Conservation (phyloP, 2,888 invertebrate genomes). For the Dysmachus trigonus region DNA sequence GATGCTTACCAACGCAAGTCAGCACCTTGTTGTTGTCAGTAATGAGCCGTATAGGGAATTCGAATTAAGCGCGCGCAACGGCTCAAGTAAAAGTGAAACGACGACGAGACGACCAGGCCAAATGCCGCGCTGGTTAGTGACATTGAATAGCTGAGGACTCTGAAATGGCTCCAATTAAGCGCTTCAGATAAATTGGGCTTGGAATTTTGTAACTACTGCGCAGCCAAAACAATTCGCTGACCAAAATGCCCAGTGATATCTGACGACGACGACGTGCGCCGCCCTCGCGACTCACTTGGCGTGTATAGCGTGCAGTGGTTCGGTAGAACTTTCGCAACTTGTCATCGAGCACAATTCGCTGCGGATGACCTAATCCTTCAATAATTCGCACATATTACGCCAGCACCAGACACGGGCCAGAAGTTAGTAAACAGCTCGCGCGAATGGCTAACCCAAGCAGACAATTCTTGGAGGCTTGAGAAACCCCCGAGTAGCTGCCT, state of each 20-base stretch:
- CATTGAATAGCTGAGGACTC: background rate
- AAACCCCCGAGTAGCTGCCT: background rate
- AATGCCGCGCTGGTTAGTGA: background rate
- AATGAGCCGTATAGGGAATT: background rate
- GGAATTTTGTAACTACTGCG: background rate
- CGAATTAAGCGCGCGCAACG: background rate
- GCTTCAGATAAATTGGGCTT: background rate
- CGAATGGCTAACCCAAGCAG: background rate
- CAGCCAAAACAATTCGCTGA: background rate
- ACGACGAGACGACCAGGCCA: background rate
- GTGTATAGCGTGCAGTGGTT: background rate
- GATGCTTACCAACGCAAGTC: background rate
- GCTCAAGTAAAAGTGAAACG: background rate
- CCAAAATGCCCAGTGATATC: background rate
- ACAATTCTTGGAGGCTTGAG: background rate
- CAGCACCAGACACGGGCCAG: background rate
- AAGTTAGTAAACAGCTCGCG: background rate
- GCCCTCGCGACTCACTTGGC: background rate
- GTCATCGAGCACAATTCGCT: constrained; percentile 28
- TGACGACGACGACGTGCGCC: background rate
- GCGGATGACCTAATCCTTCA: constrained; percentile 36
- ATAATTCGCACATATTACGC: constrained; percentile 31
- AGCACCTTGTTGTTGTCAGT: background rate
- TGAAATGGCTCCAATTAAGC: background rate
- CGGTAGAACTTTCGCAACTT: constrained; percentile 5